Conservation (phyloP, 2,888 invertebrate species). For the Campoplex capitator region DNA sequence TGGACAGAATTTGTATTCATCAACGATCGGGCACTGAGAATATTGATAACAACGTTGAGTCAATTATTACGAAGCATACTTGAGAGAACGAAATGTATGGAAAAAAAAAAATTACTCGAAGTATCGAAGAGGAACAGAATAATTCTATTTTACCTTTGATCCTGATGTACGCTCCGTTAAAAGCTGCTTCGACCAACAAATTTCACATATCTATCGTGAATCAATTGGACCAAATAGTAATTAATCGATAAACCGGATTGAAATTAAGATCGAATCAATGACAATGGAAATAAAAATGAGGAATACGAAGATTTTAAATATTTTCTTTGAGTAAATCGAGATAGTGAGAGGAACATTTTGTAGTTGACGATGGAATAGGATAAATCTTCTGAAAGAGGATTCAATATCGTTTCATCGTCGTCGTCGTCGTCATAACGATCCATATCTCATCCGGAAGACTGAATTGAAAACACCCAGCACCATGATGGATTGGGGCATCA, state of each 20-base stretch:
- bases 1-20: neutral
- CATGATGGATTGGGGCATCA: conserved; percentile 91
- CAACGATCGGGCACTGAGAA: neutral
- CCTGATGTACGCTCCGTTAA: neutral
- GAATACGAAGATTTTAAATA: neutral
- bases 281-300: neutral
- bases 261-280: conserved; percentile 30
- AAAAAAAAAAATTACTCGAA: neutral
- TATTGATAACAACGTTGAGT: neutral
- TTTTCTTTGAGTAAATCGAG: conserved; percentile 29
- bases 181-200: neutral
- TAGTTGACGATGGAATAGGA: neutral
- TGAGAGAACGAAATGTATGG: neutral
- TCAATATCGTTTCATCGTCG: conserved; percentile 43
- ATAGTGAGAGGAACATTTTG: neutral
- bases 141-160: neutral
- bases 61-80: neutral
- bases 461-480: conserved; percentile 76
- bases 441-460: conserved; percentile 51
- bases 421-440: conserved; percentile 23
- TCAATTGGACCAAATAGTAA: conserved; percentile 35
- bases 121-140: neutral
- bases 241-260: conserved; percentile 2
- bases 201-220: conserved; percentile 33
- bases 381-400: conserved; percentile 46